These are phyloP conservation scores for Chrysolina haemoptera DNA, from an alignment of 2,888 invertebrate species.

Conservation along the genomic window DNA sequence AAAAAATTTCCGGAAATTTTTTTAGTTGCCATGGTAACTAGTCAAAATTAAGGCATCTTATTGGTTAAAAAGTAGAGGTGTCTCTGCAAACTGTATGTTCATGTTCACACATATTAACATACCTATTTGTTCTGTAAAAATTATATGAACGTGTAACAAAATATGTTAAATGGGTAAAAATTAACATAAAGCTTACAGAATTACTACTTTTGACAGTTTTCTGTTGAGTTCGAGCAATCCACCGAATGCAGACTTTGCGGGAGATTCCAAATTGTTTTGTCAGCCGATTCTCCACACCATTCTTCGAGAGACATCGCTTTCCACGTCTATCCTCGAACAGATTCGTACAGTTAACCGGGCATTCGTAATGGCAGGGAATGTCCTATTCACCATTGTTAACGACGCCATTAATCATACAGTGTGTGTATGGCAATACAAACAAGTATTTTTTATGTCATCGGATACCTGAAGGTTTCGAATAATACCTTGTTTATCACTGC, in stretches of 20 bases:
- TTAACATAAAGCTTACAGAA: too few relatives aligned
- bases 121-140: too few relatives aligned
- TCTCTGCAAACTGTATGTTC: too few relatives aligned
- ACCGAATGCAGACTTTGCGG: not conserved
- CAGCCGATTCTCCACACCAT: conserved; percentile 38
- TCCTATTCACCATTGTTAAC: conserved; percentile 61
- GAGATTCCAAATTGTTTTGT: conserved; percentile 39
- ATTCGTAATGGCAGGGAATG: conserved; percentile 59
- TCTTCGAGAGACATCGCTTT: conserved; percentile 25
- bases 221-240: too few relatives aligned
- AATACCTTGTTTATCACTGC: conserved; percentile 71
- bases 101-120: too few relatives aligned
- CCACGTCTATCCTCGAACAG: conserved; percentile 4
- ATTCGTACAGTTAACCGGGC: conserved; percentile 56
- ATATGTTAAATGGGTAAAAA: too few relatives aligned
- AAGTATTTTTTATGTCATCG: conserved; percentile 72
- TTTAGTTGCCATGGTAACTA: too few relatives aligned
- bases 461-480: conserved; percentile 68
- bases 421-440: conserved; percentile 70
- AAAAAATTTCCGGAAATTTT: too few relatives aligned
- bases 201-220: too few relatives aligned
- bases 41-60: too few relatives aligned
- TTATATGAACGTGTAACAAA: too few relatives aligned
- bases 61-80: too few relatives aligned
- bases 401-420: conserved; percentile 69